Evolutionary conservation across 2,113 vertebrate genomes (phyloP).

Genomic region (Nicator chloris): DNA sequence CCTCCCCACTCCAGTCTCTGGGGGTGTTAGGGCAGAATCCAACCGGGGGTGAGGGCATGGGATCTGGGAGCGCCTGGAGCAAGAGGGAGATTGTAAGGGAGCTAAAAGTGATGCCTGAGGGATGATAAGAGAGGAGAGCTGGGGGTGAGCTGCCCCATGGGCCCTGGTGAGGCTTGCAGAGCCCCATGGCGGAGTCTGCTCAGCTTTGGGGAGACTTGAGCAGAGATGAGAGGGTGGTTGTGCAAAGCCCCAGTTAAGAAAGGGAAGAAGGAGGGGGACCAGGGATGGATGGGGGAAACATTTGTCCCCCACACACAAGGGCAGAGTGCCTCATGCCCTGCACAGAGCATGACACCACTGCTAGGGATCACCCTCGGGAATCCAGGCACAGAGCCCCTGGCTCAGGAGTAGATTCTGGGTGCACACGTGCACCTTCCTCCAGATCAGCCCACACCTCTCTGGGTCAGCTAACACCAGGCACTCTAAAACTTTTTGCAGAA

Average conservation of each 20-base stretch:
- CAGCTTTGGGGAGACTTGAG: background rate
- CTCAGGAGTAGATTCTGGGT: background rate
- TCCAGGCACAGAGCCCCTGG: background rate
- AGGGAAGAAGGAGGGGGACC: background rate
- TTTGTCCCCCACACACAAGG: rapidly evolving
- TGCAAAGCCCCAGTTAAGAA: background rate
- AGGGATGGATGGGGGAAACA: background rate
- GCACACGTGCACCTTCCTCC: background rate
- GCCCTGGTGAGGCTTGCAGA: background rate
- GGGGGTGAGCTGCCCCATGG: background rate
- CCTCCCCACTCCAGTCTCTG: background rate
- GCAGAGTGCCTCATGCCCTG: background rate
- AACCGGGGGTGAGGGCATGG: background rate
- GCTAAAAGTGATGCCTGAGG: background rate
- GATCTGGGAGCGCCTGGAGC: background rate
- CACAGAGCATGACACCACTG: background rate
- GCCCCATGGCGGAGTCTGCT: rapidly evolving
- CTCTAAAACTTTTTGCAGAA: background rate
- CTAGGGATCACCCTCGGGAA: background rate
- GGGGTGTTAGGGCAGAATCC: background rate
- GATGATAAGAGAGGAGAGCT: background rate
- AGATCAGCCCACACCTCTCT: background rate
- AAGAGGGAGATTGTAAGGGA: background rate
- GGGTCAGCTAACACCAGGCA: background rate
- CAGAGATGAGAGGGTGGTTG: background rate